Evolutionary conservation across 1,140 invertebrate species (phyloP).

Genomic region (Helicoverpa zea): DNA sequence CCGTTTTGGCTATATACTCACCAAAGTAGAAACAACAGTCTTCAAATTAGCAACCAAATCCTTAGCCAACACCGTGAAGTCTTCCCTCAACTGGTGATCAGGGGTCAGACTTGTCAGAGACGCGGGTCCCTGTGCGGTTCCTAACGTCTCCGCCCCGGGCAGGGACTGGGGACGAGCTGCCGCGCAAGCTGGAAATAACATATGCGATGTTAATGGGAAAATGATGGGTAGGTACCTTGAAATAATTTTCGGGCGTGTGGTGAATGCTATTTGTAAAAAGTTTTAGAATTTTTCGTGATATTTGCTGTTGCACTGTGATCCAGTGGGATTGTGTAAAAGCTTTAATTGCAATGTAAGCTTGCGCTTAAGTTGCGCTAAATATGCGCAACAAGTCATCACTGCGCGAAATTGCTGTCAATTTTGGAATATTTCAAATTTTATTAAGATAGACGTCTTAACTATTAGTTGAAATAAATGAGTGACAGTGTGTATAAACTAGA

Average conservation of each 20-base stretch:
- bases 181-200: conserved; percentile 69
- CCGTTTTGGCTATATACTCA: conserved; percentile 50
- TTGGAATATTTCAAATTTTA: too few species aligned
- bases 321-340: background rate
- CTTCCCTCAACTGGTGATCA: conserved; percentile 89
- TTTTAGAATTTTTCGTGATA: background rate
- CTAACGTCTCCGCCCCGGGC: conserved; percentile 81
- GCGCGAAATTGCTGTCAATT: background rate
- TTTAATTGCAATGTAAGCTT: background rate
- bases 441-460: too few species aligned
- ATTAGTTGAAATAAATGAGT: too few species aligned
- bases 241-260: background rate
- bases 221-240: background rate
- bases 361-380: background rate
- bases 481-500: too few species aligned
- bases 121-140: conserved; percentile 64
- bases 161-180: conserved; percentile 85
- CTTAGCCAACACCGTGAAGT: conserved; percentile 90
- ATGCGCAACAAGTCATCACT: background rate
- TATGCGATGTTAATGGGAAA: background rate
- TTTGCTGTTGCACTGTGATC: background rate
- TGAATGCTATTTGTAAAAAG: background rate
- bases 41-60: conserved; percentile 84
- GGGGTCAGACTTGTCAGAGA: conserved; percentile 83
- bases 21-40: conserved; percentile 74